Base-by-base conservation (phyloP, 2,888 invertebrate genomes). In the Amphipoea oculea region DNA sequence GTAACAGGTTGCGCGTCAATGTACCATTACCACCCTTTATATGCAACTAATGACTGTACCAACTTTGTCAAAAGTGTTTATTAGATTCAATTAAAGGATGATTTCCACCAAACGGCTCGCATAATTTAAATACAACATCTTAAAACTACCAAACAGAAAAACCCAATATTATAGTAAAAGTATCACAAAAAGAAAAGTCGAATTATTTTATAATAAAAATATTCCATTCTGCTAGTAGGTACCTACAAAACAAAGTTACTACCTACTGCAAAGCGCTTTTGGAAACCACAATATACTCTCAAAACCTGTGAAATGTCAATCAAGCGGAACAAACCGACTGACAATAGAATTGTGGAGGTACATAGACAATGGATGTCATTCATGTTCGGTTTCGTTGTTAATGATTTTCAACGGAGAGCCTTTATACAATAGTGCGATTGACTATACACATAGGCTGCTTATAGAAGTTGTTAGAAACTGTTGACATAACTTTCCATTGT, bases 291-390 rank as follows among this genome's bases (percentile, higher is more conserved):
- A 45, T 40, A 51, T 7, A 40, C 54, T 42, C 20, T 57, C 36
- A 17, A n/a, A 63, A 80, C 57, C 57, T 51, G 4, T 70, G 51
- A 72, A 67, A 42, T 71, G 48, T 62, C 81, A 71, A 72, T 85
- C 81, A 85, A 76, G n/a, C 42, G 7, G 12, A 67, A 57, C 60
- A 51, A 81, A 76, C 36, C 12, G 4, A 40, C 48, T 17, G 75
- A 68, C 85, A 81, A 76, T 81, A 54, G 54, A 62, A 63, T 75
- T 76, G 83, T 81, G 51, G 57, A 57, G 40, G 60, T 48, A 29
- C 40, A 63, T 12, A 51, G n/a, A 76, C 81, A 85, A 76, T 73
- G 40, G 23, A 60, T 63, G 45, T 51, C 63, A n/a, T 71, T 76
- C 29, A 67, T 51, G 20, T 71, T 81, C 23, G n/a, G 75, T 40